Evolutionary conservation across 2,113 vertebrate species (phyloP).

Genomic region (Panthera uncia): DNA sequence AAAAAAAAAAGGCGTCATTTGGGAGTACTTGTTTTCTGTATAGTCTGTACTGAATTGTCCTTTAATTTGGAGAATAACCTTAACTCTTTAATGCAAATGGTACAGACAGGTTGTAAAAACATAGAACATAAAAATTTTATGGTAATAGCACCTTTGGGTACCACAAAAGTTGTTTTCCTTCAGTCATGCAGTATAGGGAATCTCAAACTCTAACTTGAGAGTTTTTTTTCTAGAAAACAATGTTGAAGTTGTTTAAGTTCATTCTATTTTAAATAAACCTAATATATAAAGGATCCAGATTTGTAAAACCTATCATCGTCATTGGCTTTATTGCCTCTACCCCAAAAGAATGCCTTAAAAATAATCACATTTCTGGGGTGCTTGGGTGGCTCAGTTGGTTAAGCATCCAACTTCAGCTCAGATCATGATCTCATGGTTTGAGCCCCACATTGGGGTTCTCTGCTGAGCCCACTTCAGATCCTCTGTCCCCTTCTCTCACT

Average conservation of each 20-base stretch:
- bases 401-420: too few species aligned
- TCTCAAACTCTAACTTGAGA: not conserved
- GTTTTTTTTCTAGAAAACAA: constrained; percentile 14
- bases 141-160: not conserved
- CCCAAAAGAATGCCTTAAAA: constrained; percentile 9
- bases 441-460: too few species aligned
- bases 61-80: not conserved
- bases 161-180: not conserved
- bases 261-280: constrained; percentile 5
- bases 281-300: not conserved
- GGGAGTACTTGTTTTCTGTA: not conserved
- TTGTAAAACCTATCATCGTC: not conserved
- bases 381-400: too few species aligned
- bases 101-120: not conserved
- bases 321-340: not conserved
- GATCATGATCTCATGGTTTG: too few species aligned
- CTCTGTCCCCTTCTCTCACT: too few species aligned
- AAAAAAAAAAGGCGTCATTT: not conserved
- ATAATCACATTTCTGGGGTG: constrained; percentile 6
- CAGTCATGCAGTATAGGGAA: not conserved
- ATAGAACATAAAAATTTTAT: not conserved
- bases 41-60: not conserved
- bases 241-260: not conserved
- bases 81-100: not conserved
- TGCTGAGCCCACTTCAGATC: too few species aligned